These are phyloP conservation scores for Drosophila koepferae DNA, from an alignment of 2,888 invertebrate genomes.

Conservation along the genomic window DNA sequence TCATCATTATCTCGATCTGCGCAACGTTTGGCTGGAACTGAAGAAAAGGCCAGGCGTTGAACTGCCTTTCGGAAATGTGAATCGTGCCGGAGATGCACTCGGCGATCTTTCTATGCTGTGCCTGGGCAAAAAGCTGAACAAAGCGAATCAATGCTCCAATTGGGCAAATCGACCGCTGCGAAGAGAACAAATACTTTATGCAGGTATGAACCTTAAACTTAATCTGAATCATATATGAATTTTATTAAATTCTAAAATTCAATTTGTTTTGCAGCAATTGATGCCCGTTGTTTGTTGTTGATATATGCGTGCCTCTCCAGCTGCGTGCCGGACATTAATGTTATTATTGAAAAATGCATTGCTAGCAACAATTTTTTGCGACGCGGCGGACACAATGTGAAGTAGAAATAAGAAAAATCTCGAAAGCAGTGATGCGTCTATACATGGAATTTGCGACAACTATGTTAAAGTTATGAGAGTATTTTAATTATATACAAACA, in stretches of 20 bases:
- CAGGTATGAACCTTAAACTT: slow-evolving; percentile 85
- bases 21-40: slow-evolving; percentile 87
- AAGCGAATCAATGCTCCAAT: slow-evolving; percentile 96
- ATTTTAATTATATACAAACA: slow-evolving; percentile 63
- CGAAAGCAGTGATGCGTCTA: slow-evolving; percentile 3
- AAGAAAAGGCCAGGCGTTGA: slow-evolving; percentile 86
- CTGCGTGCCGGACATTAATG: slow-evolving; percentile 77
- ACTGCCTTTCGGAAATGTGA: slow-evolving; percentile 86
- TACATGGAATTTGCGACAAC: slow-evolving; percentile 6
- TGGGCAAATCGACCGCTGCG: slow-evolving; percentile 94
- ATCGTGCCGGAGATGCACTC: slow-evolving; percentile 87
- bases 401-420: slow-evolving; percentile 20
- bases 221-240: not conserved
- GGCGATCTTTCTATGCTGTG: slow-evolving; percentile 91
- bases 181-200: slow-evolving; percentile 92
- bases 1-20: slow-evolving; percentile 87
- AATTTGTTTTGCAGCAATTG: slow-evolving; percentile 87
- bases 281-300: slow-evolving; percentile 94
- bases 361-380: slow-evolving; percentile 64
- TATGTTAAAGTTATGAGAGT: slow-evolving; percentile 55
- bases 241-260: not conserved
- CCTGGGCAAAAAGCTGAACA: slow-evolving; percentile 91
- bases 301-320: slow-evolving; percentile 89
- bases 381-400: slow-evolving; percentile 53
- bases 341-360: slow-evolving; percentile 74